Base-by-base conservation (phyloP, 2,888 invertebrate genomes). In the Chymomyza caudatula region DNA sequence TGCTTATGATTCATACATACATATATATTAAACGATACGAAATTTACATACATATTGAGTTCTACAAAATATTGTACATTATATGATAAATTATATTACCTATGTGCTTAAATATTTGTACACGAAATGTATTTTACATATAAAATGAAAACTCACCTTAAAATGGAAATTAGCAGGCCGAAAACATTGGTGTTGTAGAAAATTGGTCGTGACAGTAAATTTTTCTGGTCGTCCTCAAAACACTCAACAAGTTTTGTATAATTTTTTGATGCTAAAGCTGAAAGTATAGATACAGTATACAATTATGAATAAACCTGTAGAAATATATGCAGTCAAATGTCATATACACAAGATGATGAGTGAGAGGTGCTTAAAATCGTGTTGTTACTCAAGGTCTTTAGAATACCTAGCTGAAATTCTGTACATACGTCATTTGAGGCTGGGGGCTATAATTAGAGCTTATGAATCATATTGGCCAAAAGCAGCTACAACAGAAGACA, bases 81-180 rank as follows among this genome's bases (percentile, higher is more conserved):
- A n/a, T n/a, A n/a, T n/a, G n/a, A n/a, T n/a, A n/a, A n/a, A n/a
- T n/a, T n/a, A n/a, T n/a, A n/a, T n/a, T n/a, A n/a, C n/a, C n/a
- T n/a, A n/a, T n/a, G n/a, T n/a, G n/a, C n/a, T n/a, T n/a, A n/a
- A n/a, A n/a, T n/a, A n/a, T n/a, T n/a, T n/a, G n/a, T n/a, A n/a
- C n/a, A n/a, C n/a, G n/a, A n/a, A n/a, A n/a, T n/a, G n/a, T n/a
- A n/a, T n/a, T n/a, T n/a, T n/a, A n/a, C n/a, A n/a, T n/a, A n/a
- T 37, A 37, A 11, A 37, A 37, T 25, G 22, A n/a, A 37, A 71
- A 71, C 78, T 78, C 61, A 78, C 77, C 77, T 78, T 78, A 78
- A 71, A 69, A 58, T 67, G 60, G 54, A 52, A 65, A 68, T 68
- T 71, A 69, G 67, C 49, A 63, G 73, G 65, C 65, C 68, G 67